Conservation (phyloP, 2,888 invertebrate species). For the Agonopterix arenella region DNA sequence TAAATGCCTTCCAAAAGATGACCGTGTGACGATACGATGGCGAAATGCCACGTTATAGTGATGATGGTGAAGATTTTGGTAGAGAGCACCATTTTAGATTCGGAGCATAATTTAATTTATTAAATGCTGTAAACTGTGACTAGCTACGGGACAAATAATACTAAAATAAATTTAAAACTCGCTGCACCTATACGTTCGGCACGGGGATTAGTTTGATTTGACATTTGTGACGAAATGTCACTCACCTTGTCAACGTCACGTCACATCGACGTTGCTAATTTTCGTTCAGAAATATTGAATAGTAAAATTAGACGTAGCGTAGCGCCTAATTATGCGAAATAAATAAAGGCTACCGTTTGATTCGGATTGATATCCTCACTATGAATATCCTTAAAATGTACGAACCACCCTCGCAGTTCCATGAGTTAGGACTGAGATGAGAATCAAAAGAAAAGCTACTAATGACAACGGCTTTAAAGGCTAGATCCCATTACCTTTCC, state of each 20-base stretch:
- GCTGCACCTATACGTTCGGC: not conserved
- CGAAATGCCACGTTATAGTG: conserved; percentile 44
- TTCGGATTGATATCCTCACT: too few species aligned
- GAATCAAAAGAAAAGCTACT: too few species aligned
- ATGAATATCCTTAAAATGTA: too few species aligned
- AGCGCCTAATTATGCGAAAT: too few species aligned
- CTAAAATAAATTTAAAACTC: not conserved
- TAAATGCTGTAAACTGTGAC: conserved; percentile 29
- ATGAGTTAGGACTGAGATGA: too few species aligned
- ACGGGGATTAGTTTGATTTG: not conserved
- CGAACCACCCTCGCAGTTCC: too few species aligned
- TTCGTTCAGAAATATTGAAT: conserved; percentile 11
- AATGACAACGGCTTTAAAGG: too few species aligned
- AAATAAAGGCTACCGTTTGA: too few species aligned
- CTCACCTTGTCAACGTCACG: not conserved
- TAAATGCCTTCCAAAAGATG: conserved; percentile 87
- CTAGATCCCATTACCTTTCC: too few species aligned
- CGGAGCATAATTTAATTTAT: conserved; percentile 43
- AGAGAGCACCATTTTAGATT: conserved; percentile 37
- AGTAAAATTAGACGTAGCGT: too few species aligned
- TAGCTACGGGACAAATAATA: conserved; percentile 15
- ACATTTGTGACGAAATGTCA: not conserved
- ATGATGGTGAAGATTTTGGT: conserved; percentile 32
- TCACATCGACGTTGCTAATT: conserved; percentile 13
- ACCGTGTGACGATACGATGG: conserved; percentile 50